Evolutionary conservation across 2,113 vertebrate genomes (phyloP), one percentile per base, ranked within the genome.

Genomic region (Clarias batrachus): DNA sequence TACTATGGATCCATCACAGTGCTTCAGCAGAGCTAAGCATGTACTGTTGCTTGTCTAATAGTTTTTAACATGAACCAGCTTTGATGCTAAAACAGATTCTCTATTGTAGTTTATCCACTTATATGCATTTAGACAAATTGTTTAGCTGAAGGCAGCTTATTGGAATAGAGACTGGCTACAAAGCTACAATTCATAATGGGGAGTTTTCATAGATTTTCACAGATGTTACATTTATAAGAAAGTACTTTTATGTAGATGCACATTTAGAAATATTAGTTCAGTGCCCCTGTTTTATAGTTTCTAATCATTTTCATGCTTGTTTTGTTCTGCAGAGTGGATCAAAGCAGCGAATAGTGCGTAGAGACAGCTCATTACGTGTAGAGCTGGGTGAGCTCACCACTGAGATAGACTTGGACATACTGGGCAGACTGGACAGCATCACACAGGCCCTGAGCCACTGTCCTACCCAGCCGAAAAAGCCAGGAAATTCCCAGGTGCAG

Each of bases 401-500:
- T 0, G 95, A 96, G 89, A 71, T 95, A 89, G 95, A 96, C 90
- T 92, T 95, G 91, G 95, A 95, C 88, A 85, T 94, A 86, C 65
- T 96, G 82, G 93, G 90, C 87, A 93, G 95, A 14, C 87, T 96
- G 86, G 89, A 87, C 2, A 91, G 56, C 73, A 91, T 96, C 86
- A 92, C 88, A 81, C 91, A 88, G 82, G 93, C 94, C 59, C 92
- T 95, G 90, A 93, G 91, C 89, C 76, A 93, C 89, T 91, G 93
- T 86, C 91, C 94, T n/a, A 66, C 88, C 33, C 92, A 91, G 76
- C 87, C 17, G 0, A 3, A 84, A 57, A 90, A 81, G 70, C 91
- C 90, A n/a, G 68, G 87, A 83, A 84, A 82, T 84, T 48, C 68
- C 14, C 93, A 94, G 92, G 94, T 94, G 21, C 12, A 33, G 27